phyloP scores from a whole-genome alignment of 2,797 vertebrate genomes.

The Periparus ater region DNA sequence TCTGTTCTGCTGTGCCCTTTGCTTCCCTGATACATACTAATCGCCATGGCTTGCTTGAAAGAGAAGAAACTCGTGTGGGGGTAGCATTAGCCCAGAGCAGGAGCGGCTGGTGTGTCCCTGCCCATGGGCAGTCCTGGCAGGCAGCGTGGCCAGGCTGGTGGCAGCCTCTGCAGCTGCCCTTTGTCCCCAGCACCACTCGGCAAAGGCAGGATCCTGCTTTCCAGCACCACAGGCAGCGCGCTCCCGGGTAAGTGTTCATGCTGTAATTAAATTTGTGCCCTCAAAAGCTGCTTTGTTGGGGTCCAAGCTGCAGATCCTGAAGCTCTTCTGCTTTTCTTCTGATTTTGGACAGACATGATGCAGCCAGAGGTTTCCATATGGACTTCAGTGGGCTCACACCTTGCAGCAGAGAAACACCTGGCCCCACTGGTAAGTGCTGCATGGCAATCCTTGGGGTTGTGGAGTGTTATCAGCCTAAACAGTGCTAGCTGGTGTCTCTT shows the following conservation, averaged over 20 bases:
- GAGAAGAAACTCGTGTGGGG: background rate
- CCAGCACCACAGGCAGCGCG: background rate
- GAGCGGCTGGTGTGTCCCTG: background rate
- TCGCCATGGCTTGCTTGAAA: background rate
- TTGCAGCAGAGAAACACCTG: background rate
- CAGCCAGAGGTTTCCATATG: background rate
- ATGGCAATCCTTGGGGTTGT: background rate
- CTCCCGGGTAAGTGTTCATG: background rate
- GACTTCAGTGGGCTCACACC: background rate
- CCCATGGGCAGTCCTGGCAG: background rate
- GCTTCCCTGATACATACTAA: background rate
- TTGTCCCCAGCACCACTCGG: background rate
- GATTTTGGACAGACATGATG: background rate
- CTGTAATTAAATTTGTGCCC: background rate
- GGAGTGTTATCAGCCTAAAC: background rate
- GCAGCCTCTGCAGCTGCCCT: background rate
- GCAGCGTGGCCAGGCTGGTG: background rate
- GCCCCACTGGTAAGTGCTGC: constrained; percentile 15
- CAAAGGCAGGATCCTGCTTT: background rate
- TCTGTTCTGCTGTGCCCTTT: background rate
- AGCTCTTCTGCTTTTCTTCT: background rate
- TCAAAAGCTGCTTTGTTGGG: background rate
- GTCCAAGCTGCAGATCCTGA: background rate
- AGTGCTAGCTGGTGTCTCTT: background rate
- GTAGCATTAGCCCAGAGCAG: background rate